phyloP scores from a whole-genome alignment of 1,140 invertebrate species.

The Charaxes varanes region DNA sequence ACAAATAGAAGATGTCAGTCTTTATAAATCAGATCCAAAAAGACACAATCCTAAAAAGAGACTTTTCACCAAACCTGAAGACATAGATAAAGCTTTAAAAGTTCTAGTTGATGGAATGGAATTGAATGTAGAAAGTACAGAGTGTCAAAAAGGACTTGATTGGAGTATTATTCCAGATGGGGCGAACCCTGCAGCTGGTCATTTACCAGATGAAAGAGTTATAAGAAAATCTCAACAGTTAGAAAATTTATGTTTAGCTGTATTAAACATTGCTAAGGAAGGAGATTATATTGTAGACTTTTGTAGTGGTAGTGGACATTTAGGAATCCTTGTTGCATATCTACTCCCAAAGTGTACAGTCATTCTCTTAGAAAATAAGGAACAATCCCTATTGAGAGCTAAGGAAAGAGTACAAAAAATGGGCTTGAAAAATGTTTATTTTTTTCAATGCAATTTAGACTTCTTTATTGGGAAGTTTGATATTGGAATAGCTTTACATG shows the following conservation, averaged over 20 bases:
- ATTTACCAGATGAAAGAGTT: slow-evolving; percentile 83
- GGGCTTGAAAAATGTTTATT: slow-evolving; percentile 83
- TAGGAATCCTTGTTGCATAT: slow-evolving; percentile 90
- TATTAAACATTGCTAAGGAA: slow-evolving; percentile 79
- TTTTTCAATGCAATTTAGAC: slow-evolving; percentile 91
- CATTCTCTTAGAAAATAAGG: slow-evolving; percentile 94
- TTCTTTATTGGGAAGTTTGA: slow-evolving; percentile 87
- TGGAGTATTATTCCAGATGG: slow-evolving; percentile 81
- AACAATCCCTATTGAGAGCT: slow-evolving; percentile 87
- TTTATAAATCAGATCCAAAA: slow-evolving; percentile 87
- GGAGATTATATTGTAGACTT: slow-evolving; percentile 90
- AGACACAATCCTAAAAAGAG: slow-evolving; percentile 83
- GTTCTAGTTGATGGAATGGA: slow-evolving; percentile 47
- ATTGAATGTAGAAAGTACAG: slow-evolving; percentile 47
- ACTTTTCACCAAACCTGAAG: slow-evolving; percentile 83
- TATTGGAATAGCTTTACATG: slow-evolving; percentile 92
- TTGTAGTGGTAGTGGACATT: slow-evolving; percentile 94
- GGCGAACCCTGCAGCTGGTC: slow-evolving; percentile 85
- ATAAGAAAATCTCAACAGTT: slow-evolving; percentile 91
- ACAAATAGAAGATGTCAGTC: slow-evolving; percentile 75
- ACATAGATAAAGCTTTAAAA: slow-evolving; percentile 80
- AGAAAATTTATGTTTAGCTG: slow-evolving; percentile 89
- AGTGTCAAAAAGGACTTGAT: slow-evolving; percentile 32
- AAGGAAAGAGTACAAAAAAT: slow-evolving; percentile 81
- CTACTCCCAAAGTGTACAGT: slow-evolving; percentile 84